Conservation (phyloP, 2,888 invertebrate genomes). For the Merodon equestris region DNA sequence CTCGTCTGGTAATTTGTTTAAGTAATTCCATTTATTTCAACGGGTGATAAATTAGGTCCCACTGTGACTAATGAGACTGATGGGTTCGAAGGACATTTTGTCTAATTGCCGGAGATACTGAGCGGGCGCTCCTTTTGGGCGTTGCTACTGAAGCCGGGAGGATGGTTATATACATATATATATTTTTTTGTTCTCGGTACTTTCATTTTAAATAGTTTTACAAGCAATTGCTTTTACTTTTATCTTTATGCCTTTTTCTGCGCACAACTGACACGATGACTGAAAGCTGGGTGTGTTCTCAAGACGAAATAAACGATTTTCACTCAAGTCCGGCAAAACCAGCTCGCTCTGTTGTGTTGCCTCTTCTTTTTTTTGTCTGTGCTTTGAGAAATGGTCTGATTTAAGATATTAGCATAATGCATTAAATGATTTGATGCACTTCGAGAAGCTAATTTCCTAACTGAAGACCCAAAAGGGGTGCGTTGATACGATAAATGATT, state of each 20-base stretch:
- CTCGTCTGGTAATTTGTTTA: constrained; percentile 64
- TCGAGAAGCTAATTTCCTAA: no score
- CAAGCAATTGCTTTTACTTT: background rate
- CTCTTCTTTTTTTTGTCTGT: no score
- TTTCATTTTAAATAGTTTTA: no score
- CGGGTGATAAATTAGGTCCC: constrained; percentile 63
- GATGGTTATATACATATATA: no score
- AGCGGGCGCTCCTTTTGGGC: constrained; percentile 32
- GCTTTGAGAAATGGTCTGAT: no score
- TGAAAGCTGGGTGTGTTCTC: background rate
- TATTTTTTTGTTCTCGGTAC: no score
- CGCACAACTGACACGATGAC: background rate
- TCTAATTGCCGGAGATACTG: constrained; percentile 53
- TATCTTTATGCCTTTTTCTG: background rate
- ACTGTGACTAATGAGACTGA: constrained; percentile 62
- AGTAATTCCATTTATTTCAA: constrained; percentile 67
- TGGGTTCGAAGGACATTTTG: constrained; percentile 56
- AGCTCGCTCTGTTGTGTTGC: no score
- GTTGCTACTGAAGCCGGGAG: no score
- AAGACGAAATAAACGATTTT: background rate
- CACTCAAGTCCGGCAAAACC: no score
- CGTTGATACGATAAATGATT: no score
- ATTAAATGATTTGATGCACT: background rate
- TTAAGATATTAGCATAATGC: no score
- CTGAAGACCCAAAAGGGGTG: no score